Evolutionary conservation across 2,113 vertebrate species (phyloP).

Genomic region (Callionymus lyra): DNA sequence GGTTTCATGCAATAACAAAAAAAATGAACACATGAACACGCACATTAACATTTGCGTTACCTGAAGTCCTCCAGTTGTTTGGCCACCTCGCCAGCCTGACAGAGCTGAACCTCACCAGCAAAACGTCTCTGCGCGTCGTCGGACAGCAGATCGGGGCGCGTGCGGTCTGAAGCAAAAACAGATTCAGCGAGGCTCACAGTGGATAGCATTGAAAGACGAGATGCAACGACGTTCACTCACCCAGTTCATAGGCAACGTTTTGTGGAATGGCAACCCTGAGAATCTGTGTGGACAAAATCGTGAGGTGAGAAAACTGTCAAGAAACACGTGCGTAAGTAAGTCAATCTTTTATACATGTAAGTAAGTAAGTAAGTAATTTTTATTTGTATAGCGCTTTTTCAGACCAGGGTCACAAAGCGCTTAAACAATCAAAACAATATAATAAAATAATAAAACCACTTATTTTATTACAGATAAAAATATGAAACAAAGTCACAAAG

Average conservation of each 20-base stretch:
- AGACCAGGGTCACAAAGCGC: too few relatives aligned
- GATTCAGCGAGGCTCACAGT: background rate
- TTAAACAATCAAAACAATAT: too few relatives aligned
- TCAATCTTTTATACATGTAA: background rate
- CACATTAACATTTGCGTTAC: constrained; percentile 27
- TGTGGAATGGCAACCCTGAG: constrained; percentile 33
- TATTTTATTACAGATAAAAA: too few relatives aligned
- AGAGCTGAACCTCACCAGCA: constrained; percentile 57
- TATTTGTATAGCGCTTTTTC: too few relatives aligned
- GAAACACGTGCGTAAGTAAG: background rate
- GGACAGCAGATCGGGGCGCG: constrained; percentile 66
- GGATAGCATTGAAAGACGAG: background rate
- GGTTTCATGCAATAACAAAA: too few relatives aligned
- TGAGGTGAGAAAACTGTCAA: background rate
- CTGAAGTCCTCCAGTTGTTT: constrained; percentile 82
- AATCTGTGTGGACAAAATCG: constrained; percentile 30
- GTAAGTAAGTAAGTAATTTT: too few relatives aligned
- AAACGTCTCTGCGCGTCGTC: constrained; percentile 70
- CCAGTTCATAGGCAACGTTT: constrained; percentile 29
- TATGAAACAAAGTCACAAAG: too few relatives aligned
- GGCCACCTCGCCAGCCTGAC: constrained; percentile 54
- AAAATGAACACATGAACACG: too few relatives aligned
- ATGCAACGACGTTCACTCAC: constrained; percentile 27
- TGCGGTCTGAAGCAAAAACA: constrained; percentile 64
- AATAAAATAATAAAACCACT: too few relatives aligned